A percentile compares a stretch with the other conserved stretches of the same genome.
Evolutionary conservation across 2,888 invertebrate species (phyloP).

Genomic region (Pyrgus malvae): DNA sequence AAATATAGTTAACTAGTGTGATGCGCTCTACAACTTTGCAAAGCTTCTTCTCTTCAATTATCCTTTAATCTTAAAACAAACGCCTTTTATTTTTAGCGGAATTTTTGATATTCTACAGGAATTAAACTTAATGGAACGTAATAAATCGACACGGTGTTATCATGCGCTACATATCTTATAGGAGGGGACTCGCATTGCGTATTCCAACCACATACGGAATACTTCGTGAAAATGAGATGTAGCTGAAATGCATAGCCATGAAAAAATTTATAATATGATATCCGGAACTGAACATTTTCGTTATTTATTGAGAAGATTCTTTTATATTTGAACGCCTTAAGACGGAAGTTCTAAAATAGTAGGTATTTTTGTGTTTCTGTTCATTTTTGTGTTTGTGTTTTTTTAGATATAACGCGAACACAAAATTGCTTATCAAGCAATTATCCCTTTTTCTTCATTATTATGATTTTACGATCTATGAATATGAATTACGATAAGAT

Average conservation of each 20-base stretch:
- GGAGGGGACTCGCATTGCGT: conserved; percentile 57
- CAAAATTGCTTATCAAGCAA: no score
- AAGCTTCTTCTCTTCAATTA: background rate
- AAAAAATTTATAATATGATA: conserved; percentile 6
- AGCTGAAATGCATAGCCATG: conserved; percentile 31
- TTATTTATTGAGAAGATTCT: no score
- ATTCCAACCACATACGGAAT: conserved; percentile 60
- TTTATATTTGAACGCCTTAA: no score
- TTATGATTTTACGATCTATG: no score
- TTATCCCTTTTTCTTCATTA: no score
- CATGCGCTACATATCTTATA: conserved; percentile 54
- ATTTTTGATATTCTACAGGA: conserved; percentile 19
- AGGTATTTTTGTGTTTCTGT: no score
- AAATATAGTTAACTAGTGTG: no score
- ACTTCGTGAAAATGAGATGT: conserved; percentile 61
- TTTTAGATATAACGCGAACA: no score
- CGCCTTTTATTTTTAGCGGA: conserved; percentile 2
- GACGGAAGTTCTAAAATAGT: no score
- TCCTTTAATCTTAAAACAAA: background rate
- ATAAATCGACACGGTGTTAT: conserved; percentile 61
- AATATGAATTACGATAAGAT: no score
- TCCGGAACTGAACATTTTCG: background rate
- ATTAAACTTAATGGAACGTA: conserved; percentile 41
- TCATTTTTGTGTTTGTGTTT: no score
- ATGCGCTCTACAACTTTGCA: background rate